Evolutionary conservation across 2,113 vertebrate species (phyloP).

Genomic region (Neodon shergylaensis): DNA sequence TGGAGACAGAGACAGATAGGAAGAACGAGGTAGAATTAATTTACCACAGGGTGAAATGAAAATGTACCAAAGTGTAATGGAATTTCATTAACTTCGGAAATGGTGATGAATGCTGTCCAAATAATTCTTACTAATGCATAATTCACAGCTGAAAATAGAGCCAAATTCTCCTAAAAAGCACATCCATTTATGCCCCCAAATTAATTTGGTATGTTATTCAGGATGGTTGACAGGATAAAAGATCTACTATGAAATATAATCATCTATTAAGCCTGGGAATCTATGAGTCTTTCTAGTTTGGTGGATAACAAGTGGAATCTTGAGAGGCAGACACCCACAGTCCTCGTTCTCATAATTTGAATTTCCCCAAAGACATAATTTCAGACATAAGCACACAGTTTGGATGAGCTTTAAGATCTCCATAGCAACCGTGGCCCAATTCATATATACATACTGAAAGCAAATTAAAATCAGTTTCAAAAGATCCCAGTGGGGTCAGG

Average conservation of each 20-base stretch:
- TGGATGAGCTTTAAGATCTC: conserved; percentile 84
- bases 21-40: conserved; percentile 75
- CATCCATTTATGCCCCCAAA: conserved; percentile 78
- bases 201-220: conserved; percentile 75
- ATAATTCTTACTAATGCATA: conserved; percentile 79
- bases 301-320: conserved; percentile 79
- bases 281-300: conserved; percentile 74
- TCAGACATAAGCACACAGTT: conserved; percentile 81
- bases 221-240: conserved; percentile 77
- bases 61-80: conserved; percentile 72
- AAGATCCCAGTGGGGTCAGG: conserved; percentile 65
- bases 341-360: conserved; percentile 81
- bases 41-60: conserved; percentile 75
- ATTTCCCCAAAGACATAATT: conserved; percentile 80
- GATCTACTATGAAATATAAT: conserved; percentile 77
- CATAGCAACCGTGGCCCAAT: conserved; percentile 84
- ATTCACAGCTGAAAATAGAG: conserved; percentile 80
- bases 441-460: conserved; percentile 79
- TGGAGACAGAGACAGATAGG: conserved; percentile 63
- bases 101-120: conserved; percentile 80
- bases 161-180: conserved; percentile 75
- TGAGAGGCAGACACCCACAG: conserved; percentile 83
- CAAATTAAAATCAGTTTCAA: conserved; percentile 70
- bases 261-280: conserved; percentile 77
- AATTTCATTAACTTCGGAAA: conserved; percentile 75